Evolutionary conservation across 2,888 invertebrate species (phyloP).

Genomic region (Drosophila stalkeri): DNA sequence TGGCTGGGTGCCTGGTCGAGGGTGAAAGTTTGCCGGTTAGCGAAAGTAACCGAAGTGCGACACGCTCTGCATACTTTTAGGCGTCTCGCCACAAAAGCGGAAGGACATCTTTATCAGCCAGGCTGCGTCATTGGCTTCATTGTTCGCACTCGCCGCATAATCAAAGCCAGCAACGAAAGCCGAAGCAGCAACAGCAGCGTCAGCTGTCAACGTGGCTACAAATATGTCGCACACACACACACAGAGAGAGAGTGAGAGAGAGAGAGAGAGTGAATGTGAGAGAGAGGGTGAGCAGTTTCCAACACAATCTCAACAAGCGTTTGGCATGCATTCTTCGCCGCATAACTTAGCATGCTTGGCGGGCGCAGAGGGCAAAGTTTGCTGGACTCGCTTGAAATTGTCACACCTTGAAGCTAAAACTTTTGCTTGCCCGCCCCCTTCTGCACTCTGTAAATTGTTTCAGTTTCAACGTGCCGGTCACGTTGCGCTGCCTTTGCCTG

Average conservation of each 20-base stretch:
- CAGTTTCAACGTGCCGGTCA: constrained; percentile 53
- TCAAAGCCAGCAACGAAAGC: constrained; percentile 43
- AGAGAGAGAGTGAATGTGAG: not conserved
- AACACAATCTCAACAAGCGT: constrained; percentile 16
- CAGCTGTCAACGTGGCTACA: constrained; percentile 56
- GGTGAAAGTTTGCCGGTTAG: constrained; percentile 71
- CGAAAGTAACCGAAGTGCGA: constrained; percentile 66
- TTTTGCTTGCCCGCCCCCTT: constrained; percentile 12
- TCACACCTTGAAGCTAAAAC: constrained; percentile 44
- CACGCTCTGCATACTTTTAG: constrained; percentile 67
- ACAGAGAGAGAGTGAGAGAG: not conserved
- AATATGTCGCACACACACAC: constrained; percentile 4
- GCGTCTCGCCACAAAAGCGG: constrained; percentile 43
- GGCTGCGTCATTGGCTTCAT: constrained; percentile 54
- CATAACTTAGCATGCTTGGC: constrained; percentile 77
- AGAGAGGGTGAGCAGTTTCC: not conserved
- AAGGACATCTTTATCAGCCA: constrained; percentile 77
- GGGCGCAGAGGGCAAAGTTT: constrained; percentile 74
- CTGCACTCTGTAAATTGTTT: constrained; percentile 46
- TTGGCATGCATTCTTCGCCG: constrained; percentile 41
- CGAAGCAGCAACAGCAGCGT: constrained; percentile 7
- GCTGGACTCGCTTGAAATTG: constrained; percentile 49
- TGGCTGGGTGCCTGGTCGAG: constrained; percentile 29
- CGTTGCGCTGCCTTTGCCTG: constrained; percentile 48
- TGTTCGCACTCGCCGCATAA: constrained; percentile 61